These are phyloP conservation scores for Hyperopisus bebe DNA, from an alignment of 2,113 vertebrate species.

Conservation along the genomic window DNA sequence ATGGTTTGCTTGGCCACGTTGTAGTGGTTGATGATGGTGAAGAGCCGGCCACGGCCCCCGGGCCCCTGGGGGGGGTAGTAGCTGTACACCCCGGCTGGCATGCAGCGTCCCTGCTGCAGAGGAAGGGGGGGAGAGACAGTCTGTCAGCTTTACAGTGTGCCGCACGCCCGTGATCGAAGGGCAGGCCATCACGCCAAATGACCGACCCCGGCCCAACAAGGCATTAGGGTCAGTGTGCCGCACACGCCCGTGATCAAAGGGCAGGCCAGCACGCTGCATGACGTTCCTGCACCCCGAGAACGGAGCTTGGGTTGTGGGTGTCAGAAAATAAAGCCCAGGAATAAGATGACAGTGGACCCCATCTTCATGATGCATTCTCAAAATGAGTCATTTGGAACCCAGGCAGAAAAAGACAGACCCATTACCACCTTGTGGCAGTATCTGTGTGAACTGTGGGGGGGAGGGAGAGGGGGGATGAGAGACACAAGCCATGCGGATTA, in stretches of 20 bases:
- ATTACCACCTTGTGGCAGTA: not conserved
- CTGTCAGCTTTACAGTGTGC: not conserved
- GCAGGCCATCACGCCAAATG: not conserved
- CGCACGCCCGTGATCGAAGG: not conserved
- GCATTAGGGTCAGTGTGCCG: not conserved
- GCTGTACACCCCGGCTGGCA: conserved; percentile 83
- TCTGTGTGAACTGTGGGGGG: not conserved
- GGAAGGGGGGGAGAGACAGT: conserved; percentile 20
- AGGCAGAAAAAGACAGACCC: not conserved
- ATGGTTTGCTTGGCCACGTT: conserved; percentile 90
- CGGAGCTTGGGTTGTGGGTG: not conserved
- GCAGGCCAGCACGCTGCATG: not conserved
- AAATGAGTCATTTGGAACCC: not conserved
- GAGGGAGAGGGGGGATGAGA: not conserved
- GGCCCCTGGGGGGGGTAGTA: conserved; percentile 83
- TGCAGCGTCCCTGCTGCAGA: conserved; percentile 82
- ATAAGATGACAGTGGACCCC: not conserved
- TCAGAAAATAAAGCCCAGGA: not conserved
- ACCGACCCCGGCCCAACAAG: not conserved
- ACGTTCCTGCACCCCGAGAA: not conserved
- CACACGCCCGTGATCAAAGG: not conserved
- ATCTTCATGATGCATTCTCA: not conserved
- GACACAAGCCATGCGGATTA: not conserved
- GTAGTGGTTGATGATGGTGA: conserved; percentile 92
- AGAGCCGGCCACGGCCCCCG: conserved; percentile 78